Conservation (phyloP, 2,113 vertebrate genomes). For the Cebidichthys violaceus region DNA sequence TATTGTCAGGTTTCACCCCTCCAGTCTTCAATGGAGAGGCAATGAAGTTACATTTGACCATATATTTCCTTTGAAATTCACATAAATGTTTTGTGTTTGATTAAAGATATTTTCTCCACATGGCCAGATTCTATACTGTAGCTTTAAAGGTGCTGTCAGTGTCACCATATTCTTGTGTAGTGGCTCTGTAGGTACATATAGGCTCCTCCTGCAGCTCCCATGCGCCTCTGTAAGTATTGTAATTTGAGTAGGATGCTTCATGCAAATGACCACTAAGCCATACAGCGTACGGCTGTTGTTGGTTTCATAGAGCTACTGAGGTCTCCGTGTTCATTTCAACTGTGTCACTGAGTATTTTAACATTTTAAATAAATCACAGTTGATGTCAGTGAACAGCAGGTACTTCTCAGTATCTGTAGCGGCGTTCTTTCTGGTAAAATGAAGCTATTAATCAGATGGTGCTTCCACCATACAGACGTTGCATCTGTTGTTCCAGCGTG, state of each 20-base stretch:
- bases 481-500: background rate
- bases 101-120: background rate
- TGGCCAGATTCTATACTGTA: background rate
- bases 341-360: background rate
- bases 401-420: background rate
- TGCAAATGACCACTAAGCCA: background rate
- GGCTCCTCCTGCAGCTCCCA: background rate
- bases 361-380: background rate
- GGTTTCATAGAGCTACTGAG: background rate
- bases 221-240: background rate
- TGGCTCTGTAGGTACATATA: background rate
- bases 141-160: background rate
- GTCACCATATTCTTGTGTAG: background rate
- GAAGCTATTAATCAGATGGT: background rate
- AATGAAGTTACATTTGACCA: background rate
- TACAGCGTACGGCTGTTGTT: background rate
- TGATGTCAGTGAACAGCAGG: background rate
- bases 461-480: background rate
- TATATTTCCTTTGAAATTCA: background rate
- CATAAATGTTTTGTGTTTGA: background rate
- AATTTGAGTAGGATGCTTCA: background rate
- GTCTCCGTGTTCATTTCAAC: background rate
- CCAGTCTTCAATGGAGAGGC: background rate
- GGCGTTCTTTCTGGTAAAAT: background rate
- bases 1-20: conserved; percentile 13